A percentile compares a stretch with the other conserved stretches of the same genome.
These are phyloP conservation scores for Dendronephthya gigantea DNA, from an alignment of 64 coral and sea anemone genomes.

Conservation along the genomic window DNA sequence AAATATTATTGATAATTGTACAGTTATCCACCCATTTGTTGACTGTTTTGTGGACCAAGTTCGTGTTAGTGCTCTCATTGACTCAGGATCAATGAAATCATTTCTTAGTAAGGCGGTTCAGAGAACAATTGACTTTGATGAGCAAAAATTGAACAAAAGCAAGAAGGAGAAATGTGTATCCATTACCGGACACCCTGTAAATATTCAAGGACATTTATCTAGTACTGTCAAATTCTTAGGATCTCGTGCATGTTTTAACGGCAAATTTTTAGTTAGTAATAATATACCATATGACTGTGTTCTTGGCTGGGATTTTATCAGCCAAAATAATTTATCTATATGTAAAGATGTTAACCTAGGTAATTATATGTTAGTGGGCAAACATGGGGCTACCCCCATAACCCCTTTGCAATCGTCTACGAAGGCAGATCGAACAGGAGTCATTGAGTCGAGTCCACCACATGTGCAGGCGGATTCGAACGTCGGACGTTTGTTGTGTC, in stretches of 20 bases:
- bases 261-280: background rate
- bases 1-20: background rate
- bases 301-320: background rate
- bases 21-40: conserved; percentile 1
- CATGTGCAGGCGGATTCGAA: background rate
- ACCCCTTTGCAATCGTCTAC: background rate
- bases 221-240: background rate
- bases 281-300: conserved; percentile 15
- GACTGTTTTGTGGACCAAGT: background rate
- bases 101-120: background rate
- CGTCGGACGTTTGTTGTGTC: background rate
- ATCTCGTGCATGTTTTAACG: background rate
- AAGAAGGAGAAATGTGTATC: background rate
- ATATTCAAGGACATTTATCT: background rate
- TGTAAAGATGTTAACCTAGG: background rate
- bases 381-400: background rate
- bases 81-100: background rate
- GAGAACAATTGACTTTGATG: conserved; percentile 1
- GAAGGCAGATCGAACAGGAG: background rate
- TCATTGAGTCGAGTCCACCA: background rate
- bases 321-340: background rate
- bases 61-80: background rate
- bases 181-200: background rate
- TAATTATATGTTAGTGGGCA: background rate
- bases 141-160: background rate